Conservation (phyloP, 2,888 invertebrate species). For the Drosophila prolongata region DNA sequence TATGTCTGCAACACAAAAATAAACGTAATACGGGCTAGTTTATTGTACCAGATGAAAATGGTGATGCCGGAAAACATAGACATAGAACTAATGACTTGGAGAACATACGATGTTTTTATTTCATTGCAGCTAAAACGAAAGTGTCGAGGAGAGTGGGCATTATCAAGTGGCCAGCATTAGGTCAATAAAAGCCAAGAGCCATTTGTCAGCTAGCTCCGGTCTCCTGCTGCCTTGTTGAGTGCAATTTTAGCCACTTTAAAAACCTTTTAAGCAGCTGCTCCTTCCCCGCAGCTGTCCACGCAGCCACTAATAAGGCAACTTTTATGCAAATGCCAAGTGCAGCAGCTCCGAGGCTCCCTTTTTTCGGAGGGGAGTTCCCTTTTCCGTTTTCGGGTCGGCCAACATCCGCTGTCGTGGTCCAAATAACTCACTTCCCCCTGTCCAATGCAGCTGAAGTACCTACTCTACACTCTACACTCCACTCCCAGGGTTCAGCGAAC, state of each 20-base stretch:
- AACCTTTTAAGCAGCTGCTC: slow-evolving; percentile 73
- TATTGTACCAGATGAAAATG: slow-evolving; percentile 14
- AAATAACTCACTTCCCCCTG: slow-evolving; percentile 61
- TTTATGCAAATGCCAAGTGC: slow-evolving; percentile 70
- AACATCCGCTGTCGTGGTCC: slow-evolving; percentile 40
- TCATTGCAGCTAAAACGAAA: slow-evolving; percentile 26
- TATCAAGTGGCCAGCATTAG: slow-evolving; percentile 28
- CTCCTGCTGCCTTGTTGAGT: slow-evolving; percentile 4
- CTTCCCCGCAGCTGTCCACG: slow-evolving; percentile 48
- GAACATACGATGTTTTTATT: slow-evolving; percentile 43
- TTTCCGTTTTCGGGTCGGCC: slow-evolving; percentile 9
- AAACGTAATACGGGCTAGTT: slow-evolving; percentile 42
- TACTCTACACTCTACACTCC: not conserved
- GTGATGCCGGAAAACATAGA: slow-evolving; percentile 13
- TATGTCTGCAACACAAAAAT: slow-evolving; percentile 31
- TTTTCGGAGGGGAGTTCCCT: not conserved
- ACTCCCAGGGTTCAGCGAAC: slow-evolving; percentile 65
- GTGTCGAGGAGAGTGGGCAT: slow-evolving; percentile 21
- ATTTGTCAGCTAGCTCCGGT: slow-evolving; percentile 9
- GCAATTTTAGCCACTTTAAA: slow-evolving; percentile 48
- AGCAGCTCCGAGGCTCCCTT: slow-evolving; percentile 16
- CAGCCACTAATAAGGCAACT: slow-evolving; percentile 72
- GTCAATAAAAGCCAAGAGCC: slow-evolving; percentile 51
- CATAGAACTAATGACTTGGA: slow-evolving; percentile 39
- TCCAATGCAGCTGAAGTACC: slow-evolving; percentile 6